Evolutionary conservation across 2,113 vertebrate genomes (phyloP), one percentile per base, ranked within the genome.

Genomic region (Pelvicachromis taeniatus): DNA sequence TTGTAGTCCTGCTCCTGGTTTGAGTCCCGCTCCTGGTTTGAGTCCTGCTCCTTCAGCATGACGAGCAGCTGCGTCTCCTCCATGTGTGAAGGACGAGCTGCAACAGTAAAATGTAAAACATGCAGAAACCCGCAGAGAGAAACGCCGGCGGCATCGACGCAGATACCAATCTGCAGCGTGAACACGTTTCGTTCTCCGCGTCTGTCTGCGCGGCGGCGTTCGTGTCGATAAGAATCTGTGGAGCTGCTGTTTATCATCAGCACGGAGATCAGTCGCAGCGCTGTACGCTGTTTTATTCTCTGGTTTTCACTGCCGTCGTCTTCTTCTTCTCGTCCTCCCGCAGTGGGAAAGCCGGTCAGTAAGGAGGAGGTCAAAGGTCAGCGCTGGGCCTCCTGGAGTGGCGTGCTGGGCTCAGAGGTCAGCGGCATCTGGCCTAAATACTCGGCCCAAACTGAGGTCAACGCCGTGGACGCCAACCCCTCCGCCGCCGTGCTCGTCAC

Each of bases 351-450:
- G 87, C 95, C 96, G 35, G 95, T 85, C 52, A 78, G 91, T 88
- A 97, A 97, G 91, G 98, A 99, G 85, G 98, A 99, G 92, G 96
- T 97, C 79, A 99, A 98, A 95, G 97, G 97, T 40, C 96, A 97
- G 90, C 96, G 95, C 19, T 99, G 98, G 98, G 96, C 97, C 9
- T 97, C 98, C 0, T 99, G 98, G 98, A 99, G 97, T 0, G 96
- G 97, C 50, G 97, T 99, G 84, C 95, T 97, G 83, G 98, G 98
- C 9, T 92, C 97, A 0, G 98, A 99, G 95, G 98, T 99, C 89
- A 97, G 94, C 81, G 98, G 98, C 50, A 97, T 99, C 93, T 98
- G 98, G 97, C 97, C 98, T 7, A 99, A 99, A 81, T 99, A 99
- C 77, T 96, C 96, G 1, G 95, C 97, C 1, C 56, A 96, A 6